phyloP scores from a whole-genome alignment of 2,113 vertebrate species.

The Muscicapa adusta region DNA sequence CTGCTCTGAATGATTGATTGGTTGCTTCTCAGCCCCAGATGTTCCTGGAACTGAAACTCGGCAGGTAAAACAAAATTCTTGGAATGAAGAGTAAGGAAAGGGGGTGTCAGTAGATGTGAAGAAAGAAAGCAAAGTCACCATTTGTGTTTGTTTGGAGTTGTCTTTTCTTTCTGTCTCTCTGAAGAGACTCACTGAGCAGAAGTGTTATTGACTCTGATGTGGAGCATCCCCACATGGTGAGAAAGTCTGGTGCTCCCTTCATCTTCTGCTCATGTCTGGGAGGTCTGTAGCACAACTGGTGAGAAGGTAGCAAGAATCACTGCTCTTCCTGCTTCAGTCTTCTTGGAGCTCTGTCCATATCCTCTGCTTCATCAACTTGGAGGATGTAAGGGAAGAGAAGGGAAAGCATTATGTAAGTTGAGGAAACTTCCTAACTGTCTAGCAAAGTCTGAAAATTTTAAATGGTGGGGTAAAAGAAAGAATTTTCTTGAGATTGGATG shows the following conservation, averaged over 20 bases:
- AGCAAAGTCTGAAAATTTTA: background rate
- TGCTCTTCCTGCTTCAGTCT: background rate
- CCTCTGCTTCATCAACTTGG: background rate
- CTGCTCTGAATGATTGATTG: fast-evolving
- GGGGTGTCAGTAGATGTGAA: background rate
- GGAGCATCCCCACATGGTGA: background rate
- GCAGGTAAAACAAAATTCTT: background rate
- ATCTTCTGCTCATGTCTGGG: background rate
- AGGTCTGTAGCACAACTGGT: background rate
- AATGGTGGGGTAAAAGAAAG: background rate
- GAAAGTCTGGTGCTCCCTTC: background rate
- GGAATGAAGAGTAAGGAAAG: background rate
- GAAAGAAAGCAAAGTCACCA: background rate
- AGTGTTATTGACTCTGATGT: background rate
- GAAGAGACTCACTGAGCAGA: background rate
- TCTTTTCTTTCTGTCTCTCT: background rate
- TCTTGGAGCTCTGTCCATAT: background rate
- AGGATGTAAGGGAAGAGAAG: background rate
- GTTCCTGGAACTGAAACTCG: background rate
- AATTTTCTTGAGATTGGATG: background rate
- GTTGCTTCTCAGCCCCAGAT: background rate
- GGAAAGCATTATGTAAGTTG: background rate
- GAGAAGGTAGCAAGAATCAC: background rate
- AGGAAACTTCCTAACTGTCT: background rate
- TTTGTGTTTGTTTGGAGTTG: background rate